Base-by-base conservation (phyloP, 2,113 vertebrate species). In the Vimba vimba region DNA sequence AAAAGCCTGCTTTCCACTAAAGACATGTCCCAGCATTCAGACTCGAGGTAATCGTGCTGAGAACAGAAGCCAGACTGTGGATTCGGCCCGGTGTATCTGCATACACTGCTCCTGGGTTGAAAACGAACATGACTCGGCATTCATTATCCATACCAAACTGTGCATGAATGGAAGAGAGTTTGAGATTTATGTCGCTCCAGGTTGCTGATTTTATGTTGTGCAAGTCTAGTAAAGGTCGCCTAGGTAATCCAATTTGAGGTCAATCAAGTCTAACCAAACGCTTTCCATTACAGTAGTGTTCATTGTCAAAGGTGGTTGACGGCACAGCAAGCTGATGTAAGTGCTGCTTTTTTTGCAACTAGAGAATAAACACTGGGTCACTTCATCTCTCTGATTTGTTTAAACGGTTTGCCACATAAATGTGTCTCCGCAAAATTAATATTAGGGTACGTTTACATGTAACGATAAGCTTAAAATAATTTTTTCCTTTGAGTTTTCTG, bases 21-120 rank as follows among this genome's bases (percentile, higher is more conserved):
- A 85, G 85, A 62, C 92, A 92, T 90, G 90, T 85, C 66, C 85
- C 82, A 86, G 89, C 90, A 90, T 94, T 93, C 92, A 83, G 77
- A 87, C 74, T 59, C 17, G 11, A 69, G 27, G 90, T 90, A 92
- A 92, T 92, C 88, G 89, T 84, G 71, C 88, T 71, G 71, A 79
- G 39, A 89, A 69, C 87, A 88, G 69, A 77, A 80, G 82, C 84
- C 88, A 74, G 84, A 77, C 82, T 81, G 73, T 3, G 62, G 75
- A 87, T 77, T 78, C 57, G 71, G 75, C 57, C 83, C 83, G 74
- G 84, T 73, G 78, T 55, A 91, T 85, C 77, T 87, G 87, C 86
- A 84, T 85, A 74, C 50, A 82, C 68, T 84, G 50, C 36, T 81
- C 45, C 87, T 52, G 78, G 91, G 83, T 60, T 33, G 86, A 84